A percentile compares a stretch with the other conserved stretches of the same genome.
Conservation (phyloP, 2,888 invertebrate species). For the Alcis repandata region DNA sequence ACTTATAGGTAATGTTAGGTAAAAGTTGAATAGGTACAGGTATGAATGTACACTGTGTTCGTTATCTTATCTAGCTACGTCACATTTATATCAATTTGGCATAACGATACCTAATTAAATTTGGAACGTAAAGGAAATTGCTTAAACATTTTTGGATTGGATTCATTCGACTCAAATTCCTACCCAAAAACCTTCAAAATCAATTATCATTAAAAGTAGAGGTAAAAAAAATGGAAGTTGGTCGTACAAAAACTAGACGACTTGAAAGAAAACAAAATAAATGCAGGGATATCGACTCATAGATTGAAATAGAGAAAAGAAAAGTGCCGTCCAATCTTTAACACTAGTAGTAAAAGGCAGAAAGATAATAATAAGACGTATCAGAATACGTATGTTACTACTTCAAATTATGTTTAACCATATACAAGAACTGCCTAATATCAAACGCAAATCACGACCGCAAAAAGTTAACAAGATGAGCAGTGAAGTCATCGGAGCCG, state of each 20-base stretch:
- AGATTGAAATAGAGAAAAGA: neutral
- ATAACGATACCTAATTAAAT: constrained; percentile 3
- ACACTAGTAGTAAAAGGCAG: too few relatives aligned
- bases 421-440: constrained; percentile 5
- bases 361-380: too few relatives aligned
- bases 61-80: constrained; percentile 26
- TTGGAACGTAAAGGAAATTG: constrained; percentile 3
- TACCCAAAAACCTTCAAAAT: neutral
- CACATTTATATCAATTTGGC: constrained; percentile 18
- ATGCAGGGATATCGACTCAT: neutral
- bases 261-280: neutral
- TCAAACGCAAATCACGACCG: constrained; percentile 19
- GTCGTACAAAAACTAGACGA: neutral
- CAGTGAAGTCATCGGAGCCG: constrained; percentile 33
- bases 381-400: too few relatives aligned
- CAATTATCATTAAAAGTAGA: neutral
- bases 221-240: too few relatives aligned
- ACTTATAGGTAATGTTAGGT: neutral
- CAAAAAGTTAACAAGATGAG: constrained; percentile 33
- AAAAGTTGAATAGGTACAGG: too few relatives aligned
- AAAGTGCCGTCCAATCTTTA: too few relatives aligned
- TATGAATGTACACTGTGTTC: constrained; percentile 14
- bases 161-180: neutral
- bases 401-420: neutral
- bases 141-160: neutral